Evolutionary conservation across 2,888 invertebrate genomes (phyloP), one percentile per base, ranked within the genome.

Genomic region (Chirona hameri): DNA sequence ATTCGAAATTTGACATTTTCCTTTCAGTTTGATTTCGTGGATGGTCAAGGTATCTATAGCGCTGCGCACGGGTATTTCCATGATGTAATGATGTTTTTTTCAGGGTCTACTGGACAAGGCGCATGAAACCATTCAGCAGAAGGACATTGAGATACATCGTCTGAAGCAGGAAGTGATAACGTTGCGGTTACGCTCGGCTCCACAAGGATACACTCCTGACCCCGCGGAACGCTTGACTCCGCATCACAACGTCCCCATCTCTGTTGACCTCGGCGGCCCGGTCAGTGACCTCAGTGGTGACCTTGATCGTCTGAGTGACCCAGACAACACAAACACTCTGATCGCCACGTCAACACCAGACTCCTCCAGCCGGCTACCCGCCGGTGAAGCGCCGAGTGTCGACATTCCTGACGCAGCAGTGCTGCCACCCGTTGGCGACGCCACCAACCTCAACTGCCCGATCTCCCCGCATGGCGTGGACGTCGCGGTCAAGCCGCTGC

Each of bases 101-200:
- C 83, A 87, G 86, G 85, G 91, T 83, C 89, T 94, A 9, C 90
- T 95, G 81, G 91, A 91, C 84, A 92, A 93, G 86, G 94, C 94
- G 18, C 92, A 92, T 84, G 92, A 92, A 86, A 93, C 94, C 86
- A 90, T 95, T 83, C 94, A 94, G 84, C 92, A 93, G 84, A 95
- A 94, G 88, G 94, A 95, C 86, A 92, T 92, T 87, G 95, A 95
- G 89, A 94, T 95, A 86, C 90, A 92, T 85, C 91, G 91, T 83
- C 89, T 94, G 27, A 94, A 93, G 48, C 92, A 93, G 86, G 94
- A 94, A 88, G 93, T 95, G 31, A 94, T 95, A 24, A 94, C 95
- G 87, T 88, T 95, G 85, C 90, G 95, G 82, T 88, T 86, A 55
- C 65, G 82, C 83, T 81, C 82, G 39, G 39, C 39, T 39, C 39